These are phyloP conservation scores for Drosophila sp. DNA, from an alignment of 1,140 invertebrate genomes.

Conservation along the genomic window DNA sequence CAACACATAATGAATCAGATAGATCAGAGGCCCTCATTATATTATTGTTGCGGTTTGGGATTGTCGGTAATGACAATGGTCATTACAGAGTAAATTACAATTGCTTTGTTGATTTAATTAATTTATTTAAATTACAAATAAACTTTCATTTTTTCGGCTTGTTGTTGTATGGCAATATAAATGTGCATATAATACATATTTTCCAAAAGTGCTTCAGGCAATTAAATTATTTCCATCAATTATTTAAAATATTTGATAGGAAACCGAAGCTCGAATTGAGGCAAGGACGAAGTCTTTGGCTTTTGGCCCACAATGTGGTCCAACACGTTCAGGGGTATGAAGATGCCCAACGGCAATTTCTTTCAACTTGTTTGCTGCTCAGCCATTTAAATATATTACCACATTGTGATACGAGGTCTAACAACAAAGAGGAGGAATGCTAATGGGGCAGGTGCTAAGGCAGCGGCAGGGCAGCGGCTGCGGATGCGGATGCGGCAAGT, in stretches of 20 bases:
- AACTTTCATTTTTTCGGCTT: not conserved
- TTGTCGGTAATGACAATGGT: not conserved
- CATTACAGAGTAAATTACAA: constrained; percentile 6
- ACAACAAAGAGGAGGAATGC: constrained; percentile 46
- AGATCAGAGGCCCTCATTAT: constrained; percentile 6
- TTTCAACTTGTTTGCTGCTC: constrained; percentile 36
- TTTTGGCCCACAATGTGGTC: constrained; percentile 5
- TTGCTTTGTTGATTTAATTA: constrained; percentile 8
- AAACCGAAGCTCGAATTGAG: not conserved
- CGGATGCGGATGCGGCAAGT: not conserved
- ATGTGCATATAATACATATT: not conserved
- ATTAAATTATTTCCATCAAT: not conserved
- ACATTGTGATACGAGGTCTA: constrained; percentile 31
- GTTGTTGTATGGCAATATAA: not conserved
- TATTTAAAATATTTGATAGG: not conserved
- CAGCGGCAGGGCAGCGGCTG: too few relatives aligned
- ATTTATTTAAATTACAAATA: not conserved
- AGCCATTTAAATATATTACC: constrained; percentile 51
- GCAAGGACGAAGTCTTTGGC: not conserved
- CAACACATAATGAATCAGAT: constrained; percentile 4
- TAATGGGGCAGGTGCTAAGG: constrained; percentile 40
- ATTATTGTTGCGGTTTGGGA: not conserved
- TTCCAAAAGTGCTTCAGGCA: not conserved
- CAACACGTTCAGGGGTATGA: constrained; percentile 1
- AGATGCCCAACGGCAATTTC: constrained; percentile 31